Evolutionary conservation across 2,113 vertebrate species (phyloP).

Genomic region (Myotis lucifugus): DNA sequence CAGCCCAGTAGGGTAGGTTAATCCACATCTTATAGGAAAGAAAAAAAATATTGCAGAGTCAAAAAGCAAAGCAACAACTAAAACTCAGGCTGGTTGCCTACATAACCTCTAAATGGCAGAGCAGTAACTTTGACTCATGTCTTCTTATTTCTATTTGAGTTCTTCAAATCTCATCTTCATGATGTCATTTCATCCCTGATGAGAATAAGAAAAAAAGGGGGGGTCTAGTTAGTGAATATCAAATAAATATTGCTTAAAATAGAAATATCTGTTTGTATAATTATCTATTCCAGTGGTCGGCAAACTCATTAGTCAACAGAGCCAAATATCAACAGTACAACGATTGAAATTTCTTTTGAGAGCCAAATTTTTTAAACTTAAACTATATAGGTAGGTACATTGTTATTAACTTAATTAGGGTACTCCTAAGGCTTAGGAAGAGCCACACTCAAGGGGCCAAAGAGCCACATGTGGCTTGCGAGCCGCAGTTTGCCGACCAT

Average conservation of each 20-base stretch:
- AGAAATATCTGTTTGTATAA: not conserved
- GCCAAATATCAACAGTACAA: too few relatives aligned
- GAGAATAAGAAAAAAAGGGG: not conserved
- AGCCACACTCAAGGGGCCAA: too few relatives aligned
- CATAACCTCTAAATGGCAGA: not conserved
- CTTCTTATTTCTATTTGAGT: not conserved
- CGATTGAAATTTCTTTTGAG: too few relatives aligned
- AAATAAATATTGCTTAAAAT: constrained; percentile 9
- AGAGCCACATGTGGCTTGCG: too few relatives aligned
- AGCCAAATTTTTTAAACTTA: too few relatives aligned
- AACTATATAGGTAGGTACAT: too few relatives aligned
- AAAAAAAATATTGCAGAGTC: not conserved
- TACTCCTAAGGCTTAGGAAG: too few relatives aligned
- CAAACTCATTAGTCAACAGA: too few relatives aligned
- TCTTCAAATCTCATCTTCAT: not conserved
- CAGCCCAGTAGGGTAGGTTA: not conserved
- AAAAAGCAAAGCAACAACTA: not conserved
- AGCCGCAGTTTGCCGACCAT: too few relatives aligned
- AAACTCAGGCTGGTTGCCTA: not conserved
- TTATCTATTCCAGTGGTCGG: not conserved
- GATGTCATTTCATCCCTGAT: not conserved
- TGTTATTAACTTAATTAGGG: too few relatives aligned
- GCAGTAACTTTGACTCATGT: not conserved
- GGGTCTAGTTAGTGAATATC: not conserved
- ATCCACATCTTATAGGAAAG: not conserved